Evolutionary conservation across 1,140 invertebrate species (phyloP).

Genomic region (Trinorchestia longiramus): DNA sequence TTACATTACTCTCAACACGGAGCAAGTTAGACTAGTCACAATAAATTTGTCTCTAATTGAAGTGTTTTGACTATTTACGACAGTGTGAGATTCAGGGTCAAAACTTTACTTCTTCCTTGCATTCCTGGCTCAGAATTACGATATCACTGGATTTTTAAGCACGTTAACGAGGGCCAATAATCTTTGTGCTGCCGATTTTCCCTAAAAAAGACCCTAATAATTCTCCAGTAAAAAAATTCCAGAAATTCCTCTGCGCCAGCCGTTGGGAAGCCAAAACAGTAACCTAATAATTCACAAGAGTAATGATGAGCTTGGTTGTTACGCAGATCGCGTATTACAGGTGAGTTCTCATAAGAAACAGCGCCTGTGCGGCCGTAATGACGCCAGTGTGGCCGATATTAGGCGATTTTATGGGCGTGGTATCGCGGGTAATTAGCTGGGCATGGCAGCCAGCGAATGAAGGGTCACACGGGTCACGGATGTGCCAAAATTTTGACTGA

Average conservation of each 20-base stretch:
- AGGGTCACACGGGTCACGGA: constrained; percentile 24
- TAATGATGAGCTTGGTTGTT: not conserved
- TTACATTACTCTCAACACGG: not conserved
- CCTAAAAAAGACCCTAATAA: not conserved
- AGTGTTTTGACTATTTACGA: constrained; percentile 11
- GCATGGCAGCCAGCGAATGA: not conserved
- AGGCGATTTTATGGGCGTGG: not conserved
- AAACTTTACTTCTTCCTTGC: not conserved
- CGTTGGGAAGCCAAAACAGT: not conserved
- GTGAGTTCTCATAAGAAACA: constrained; percentile 7
- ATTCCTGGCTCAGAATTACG: not conserved
- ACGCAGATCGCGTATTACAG: not conserved
- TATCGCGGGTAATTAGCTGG: constrained; percentile 21
- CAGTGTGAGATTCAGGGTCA: not conserved
- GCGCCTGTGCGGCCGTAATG: not conserved
- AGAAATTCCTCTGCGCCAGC: not conserved
- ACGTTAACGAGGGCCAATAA: not conserved
- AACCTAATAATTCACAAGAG: not conserved
- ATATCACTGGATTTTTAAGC: not conserved
- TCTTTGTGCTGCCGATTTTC: not conserved
- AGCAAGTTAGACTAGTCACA: not conserved
- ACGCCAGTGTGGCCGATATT: not conserved
- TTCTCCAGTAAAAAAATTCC: not conserved
- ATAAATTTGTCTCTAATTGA: not conserved
- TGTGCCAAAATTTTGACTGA: constrained; percentile 14